A percentile compares a stretch with the other conserved stretches of the same genome.
Conservation (phyloP, 2,797 vertebrate genomes). For the Helostoma temminkii region DNA sequence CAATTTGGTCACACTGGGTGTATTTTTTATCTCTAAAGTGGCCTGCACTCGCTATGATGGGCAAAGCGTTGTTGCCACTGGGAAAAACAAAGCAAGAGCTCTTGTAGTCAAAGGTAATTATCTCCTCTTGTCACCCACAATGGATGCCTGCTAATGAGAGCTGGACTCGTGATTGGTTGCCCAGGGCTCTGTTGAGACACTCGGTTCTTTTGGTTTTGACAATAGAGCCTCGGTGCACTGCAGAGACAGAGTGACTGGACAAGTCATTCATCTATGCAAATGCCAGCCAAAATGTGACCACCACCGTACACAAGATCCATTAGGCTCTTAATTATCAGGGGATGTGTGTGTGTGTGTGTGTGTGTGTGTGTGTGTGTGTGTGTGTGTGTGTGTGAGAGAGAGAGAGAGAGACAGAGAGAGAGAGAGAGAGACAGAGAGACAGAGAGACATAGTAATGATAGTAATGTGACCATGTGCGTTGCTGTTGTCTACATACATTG, state of each 20-base stretch:
- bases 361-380: conserved; percentile 35
- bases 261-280: conserved; percentile 96
- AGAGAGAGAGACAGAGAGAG: neutral
- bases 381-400: neutral
- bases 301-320: conserved; percentile 88
- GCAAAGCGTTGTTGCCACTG: conserved; percentile 31
- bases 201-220: conserved; percentile 91
- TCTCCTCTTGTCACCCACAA: conserved; percentile 91
- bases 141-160: conserved; percentile 93
- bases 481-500: conserved; percentile 2
- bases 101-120: conserved; percentile 94
- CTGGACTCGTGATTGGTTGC: conserved; percentile 88
- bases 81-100: conserved; percentile 87
- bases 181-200: conserved; percentile 89
- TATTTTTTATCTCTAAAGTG: conserved; percentile 46
- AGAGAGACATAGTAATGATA: neutral
- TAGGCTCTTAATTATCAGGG: conserved; percentile 87
- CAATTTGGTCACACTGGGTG: conserved; percentile 30
- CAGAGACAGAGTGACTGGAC: conserved; percentile 89
- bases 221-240: conserved; percentile 90
- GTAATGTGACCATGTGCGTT: conserved; percentile 6
- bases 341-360: conserved; percentile 52
- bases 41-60: conserved; percentile 24
- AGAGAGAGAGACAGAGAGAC: neutral
- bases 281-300: conserved; percentile 92